Evolutionary conservation across 2,797 vertebrate genomes (phyloP).

Genomic region (Spheniscus humboldti): DNA sequence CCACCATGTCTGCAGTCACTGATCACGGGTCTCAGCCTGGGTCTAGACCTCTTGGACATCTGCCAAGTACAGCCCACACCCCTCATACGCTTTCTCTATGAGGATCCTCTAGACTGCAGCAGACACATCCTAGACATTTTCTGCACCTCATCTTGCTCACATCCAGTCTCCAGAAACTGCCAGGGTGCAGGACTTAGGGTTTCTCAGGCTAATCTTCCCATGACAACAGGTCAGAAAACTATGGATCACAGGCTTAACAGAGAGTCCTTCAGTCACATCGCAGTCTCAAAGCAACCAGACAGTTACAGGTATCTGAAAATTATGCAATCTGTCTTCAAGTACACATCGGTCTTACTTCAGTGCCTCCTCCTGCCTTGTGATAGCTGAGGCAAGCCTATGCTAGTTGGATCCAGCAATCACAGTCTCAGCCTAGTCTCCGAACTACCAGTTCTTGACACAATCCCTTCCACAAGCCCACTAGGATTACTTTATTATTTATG

Average conservation of each 20-base stretch:
- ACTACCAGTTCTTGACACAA: not conserved
- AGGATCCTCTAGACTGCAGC: not conserved
- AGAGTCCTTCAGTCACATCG: not conserved
- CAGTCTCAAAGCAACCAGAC: not conserved
- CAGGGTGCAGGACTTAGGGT: not conserved
- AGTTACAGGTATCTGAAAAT: not conserved
- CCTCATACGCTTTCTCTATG: too few species aligned
- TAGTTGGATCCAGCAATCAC: not conserved
- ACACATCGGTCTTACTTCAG: not conserved
- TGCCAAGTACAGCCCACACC: not conserved
- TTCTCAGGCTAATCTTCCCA: not conserved
- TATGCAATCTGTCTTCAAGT: not conserved
- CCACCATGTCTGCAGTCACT: not conserved
- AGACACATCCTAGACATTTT: not conserved
- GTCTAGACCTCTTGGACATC: too few species aligned
- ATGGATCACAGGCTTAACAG: not conserved
- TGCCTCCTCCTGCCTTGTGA: not conserved
- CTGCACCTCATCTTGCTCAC: not conserved
- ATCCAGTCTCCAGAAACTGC: not conserved
- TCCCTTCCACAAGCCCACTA: not conserved
- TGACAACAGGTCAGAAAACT: not conserved
- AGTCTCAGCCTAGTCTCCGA: not conserved
- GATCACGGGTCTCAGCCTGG: fast-evolving
- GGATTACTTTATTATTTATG: not conserved
- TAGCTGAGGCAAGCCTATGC: not conserved